Evolutionary conservation across 2,888 invertebrate species (phyloP), one percentile per base, ranked within the genome.

Genomic region (Apomyelois bistriatella): DNA sequence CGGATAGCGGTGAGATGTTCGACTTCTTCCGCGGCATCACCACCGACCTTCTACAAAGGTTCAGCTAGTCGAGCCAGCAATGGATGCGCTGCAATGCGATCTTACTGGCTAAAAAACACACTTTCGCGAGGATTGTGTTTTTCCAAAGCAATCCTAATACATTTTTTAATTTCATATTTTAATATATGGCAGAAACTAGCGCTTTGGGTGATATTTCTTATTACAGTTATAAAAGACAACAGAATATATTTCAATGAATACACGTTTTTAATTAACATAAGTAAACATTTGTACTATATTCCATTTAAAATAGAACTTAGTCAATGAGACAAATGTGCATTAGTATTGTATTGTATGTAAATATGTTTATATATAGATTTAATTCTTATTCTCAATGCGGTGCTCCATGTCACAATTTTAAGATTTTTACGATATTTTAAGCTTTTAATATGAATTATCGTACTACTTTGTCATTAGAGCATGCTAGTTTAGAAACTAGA

Each of bases 21-120:
- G 85, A 82, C 59, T 87, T 82, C 71, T 66, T 90, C 32, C 74
- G 75, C 58, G 90, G 85, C 61, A 73, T 89, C 73, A 89, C 87
- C 49, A 82, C 83, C 41, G 87, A 88, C 63, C 76, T 89, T 57
- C 62, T 89, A 43, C 82, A 89, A 48, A 79, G 82, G 61, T 87
- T 90, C 61, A 62, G 80, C 54, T 86, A 79, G 72, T 61, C 55
- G 42, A 48, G 53, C 55, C 51, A 51, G 35, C 53, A 46, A 49
- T 55, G 48, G 40, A 53, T 36, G 13, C 4, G n/a, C 22, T 28
- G 22, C 32, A 36, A 32, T 12, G 9, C 17, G n/a, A 36, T 41
- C n/a, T 37, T 13, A n/a, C 32, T 22, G 22, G 22, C 22, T 5
- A 22, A 22, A 22, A 22, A n/a, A n/a, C n/a, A 32, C 32, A 32